Base-by-base conservation (phyloP, 2,888 invertebrate genomes). In the Amiota minor region DNA sequence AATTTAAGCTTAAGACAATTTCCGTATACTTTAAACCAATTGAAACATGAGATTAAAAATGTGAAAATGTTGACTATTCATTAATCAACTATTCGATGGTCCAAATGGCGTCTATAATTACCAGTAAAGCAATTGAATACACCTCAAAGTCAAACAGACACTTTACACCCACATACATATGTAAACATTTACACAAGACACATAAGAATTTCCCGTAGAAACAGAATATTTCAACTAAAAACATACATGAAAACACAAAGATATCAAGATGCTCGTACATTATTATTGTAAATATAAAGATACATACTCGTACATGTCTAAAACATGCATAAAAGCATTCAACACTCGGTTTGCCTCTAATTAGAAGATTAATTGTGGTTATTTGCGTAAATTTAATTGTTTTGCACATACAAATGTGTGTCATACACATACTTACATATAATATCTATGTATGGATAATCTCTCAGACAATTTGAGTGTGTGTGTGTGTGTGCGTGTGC, bases 101-200 rank as follows among this genome's bases (percentile, higher is more conserved):
- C 9, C 14, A 12, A n/a, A 10, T 35, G 11, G 61, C 23, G 61
- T 35, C 20, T 16, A 62, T 62, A 62, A 76, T 79, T 80, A 79
- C 74, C 75, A 35, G 35, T 70, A 74, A 78, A 81, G 77, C 81
- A 82, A 81, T 79, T 80, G 79, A 77, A 78, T 77, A 75, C 73
- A 53, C 73, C 82, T 82, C 77, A 81, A 80, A 67, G 67, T 67
- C 67, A 67, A 67, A 67, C 50, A 67, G 14, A 67, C 50, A 67
- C 35, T 35, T 35, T 35, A 35, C 35, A 35, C 35, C 35, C 67
- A 50, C 64, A 65, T 16, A 16, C 47, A 16, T 35, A 14, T 35
- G n/a, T 47, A 45, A 11, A 18, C 14, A 23, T 62, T 9, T 35
- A 45, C 62, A n/a, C n/a, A 11, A n/a, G 10, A 2, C 3, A 53